A percentile compares a stretch with the other conserved stretches of the same genome.
Conservation (phyloP, 2,888 invertebrate genomes). For the Meandrusa payeni region DNA sequence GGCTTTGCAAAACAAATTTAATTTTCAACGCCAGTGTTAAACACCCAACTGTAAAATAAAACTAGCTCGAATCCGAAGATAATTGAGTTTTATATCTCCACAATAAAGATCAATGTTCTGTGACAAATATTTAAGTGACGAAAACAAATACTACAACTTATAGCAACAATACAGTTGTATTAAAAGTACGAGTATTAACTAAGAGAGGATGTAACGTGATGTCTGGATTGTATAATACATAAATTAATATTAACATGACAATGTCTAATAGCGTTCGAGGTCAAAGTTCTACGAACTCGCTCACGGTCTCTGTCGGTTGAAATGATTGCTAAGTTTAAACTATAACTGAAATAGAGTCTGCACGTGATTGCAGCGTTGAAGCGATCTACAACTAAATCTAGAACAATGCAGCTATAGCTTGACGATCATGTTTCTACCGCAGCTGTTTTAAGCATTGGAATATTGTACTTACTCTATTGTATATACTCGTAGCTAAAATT, state of each 20-base stretch:
- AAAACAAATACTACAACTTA: neutral
- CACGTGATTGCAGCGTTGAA: conserved; percentile 38
- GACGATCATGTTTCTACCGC: neutral
- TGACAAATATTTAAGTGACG: neutral
- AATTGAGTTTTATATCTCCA: neutral
- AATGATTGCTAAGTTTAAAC: conserved; percentile 58
- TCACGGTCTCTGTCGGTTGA: conserved; percentile 45
- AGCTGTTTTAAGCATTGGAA: no score
- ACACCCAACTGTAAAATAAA: conserved; percentile 28
- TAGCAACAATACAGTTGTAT: neutral
- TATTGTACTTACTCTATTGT: no score
- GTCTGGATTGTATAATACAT: neutral
- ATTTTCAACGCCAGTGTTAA: conserved; percentile 25
- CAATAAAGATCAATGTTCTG: neutral
- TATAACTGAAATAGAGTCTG: conserved; percentile 46
- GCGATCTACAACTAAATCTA: neutral
- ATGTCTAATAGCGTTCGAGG: conserved; percentile 37
- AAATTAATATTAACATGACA: neutral
- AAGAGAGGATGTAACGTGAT: neutral
- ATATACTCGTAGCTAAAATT: no score
- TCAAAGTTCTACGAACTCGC: conserved; percentile 68
- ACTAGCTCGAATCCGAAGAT: neutral
- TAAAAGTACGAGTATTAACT: neutral
- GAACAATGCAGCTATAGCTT: neutral
- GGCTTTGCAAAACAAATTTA: conserved; percentile 28